phyloP scores from a whole-genome alignment of 2,888 invertebrate species.

The Dendrolimus pini region DNA sequence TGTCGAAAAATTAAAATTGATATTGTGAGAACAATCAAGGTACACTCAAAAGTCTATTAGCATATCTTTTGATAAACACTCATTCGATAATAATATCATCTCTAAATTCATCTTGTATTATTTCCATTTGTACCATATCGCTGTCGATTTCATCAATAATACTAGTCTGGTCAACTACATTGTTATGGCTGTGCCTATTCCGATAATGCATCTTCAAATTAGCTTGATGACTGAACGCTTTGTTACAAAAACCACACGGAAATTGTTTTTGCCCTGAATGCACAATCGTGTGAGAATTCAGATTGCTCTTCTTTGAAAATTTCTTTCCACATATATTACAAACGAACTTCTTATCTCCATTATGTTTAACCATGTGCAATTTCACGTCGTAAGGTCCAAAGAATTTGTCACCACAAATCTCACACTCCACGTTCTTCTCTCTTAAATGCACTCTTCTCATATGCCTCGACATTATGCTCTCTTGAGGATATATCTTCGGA shows the following conservation, averaged over 20 bases:
- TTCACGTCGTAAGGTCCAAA: slow-evolving; percentile 63
- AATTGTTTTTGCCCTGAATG: slow-evolving; percentile 74
- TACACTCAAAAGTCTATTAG: too few species aligned
- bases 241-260: slow-evolving; percentile 70
- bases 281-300: slow-evolving; percentile 75
- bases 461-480: slow-evolving; percentile 77
- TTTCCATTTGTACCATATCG: slow-evolving; percentile 44
- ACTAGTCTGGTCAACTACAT: slow-evolving; percentile 13
- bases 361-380: slow-evolving; percentile 71
- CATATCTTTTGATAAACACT: too few species aligned
- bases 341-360: slow-evolving; percentile 71
- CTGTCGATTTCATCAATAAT: slow-evolving; percentile 22
- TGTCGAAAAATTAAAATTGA: too few species aligned
- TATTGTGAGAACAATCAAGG: too few species aligned
- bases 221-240: slow-evolving; percentile 63
- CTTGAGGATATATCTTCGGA: slow-evolving; percentile 65
- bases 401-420: slow-evolving; percentile 62
- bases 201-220: slow-evolving; percentile 49
- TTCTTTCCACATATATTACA: slow-evolving; percentile 78
- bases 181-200: slow-evolving; percentile 34
- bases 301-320: slow-evolving; percentile 76
- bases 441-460: slow-evolving; percentile 76
- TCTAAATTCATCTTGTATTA: slow-evolving; percentile 36
- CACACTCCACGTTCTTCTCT: slow-evolving; percentile 64
- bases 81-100: neutral